phyloP scores from a whole-genome alignment of 1,140 invertebrate species.

The Zaprionus gabonicus region DNA sequence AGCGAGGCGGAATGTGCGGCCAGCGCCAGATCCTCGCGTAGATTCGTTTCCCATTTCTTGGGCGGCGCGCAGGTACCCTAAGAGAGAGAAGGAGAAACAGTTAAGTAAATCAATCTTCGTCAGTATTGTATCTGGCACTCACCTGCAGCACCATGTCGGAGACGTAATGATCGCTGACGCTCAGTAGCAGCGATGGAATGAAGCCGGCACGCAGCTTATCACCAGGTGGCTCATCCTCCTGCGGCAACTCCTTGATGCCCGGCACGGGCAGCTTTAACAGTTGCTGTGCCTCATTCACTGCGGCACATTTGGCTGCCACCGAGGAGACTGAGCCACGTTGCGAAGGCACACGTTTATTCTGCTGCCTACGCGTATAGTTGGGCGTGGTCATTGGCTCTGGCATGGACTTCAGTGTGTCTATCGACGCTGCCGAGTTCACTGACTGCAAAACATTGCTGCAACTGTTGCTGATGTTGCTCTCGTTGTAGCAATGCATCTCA shows the following conservation, averaged over 20 bases:
- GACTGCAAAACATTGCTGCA: slow-evolving; percentile 47
- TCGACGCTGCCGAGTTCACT: slow-evolving; percentile 71
- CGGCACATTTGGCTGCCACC: slow-evolving; percentile 77
- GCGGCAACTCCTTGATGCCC: slow-evolving; percentile 75
- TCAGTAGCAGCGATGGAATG: slow-evolving; percentile 87
- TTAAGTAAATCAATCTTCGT: neutral
- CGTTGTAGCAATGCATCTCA: slow-evolving; percentile 77
- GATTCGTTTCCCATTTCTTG: slow-evolving; percentile 85
- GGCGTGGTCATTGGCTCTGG: slow-evolving; percentile 40
- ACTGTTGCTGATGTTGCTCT: slow-evolving; percentile 38
- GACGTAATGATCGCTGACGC: slow-evolving; percentile 89
- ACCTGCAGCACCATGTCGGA: slow-evolving; percentile 91
- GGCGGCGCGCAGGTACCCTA: slow-evolving; percentile 84
- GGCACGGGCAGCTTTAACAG: slow-evolving; percentile 73
- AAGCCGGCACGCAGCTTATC: slow-evolving; percentile 82
- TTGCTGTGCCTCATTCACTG: slow-evolving; percentile 73
- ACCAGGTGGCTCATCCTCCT: slow-evolving; percentile 73
- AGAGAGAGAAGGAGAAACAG: neutral
- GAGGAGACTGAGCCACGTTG: slow-evolving; percentile 77
- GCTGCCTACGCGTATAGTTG: slow-evolving; percentile 56
- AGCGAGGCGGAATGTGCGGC: slow-evolving; percentile 87
- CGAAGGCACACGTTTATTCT: slow-evolving; percentile 67
- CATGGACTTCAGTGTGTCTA: slow-evolving; percentile 72
- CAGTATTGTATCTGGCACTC: slow-evolving; percentile 19
- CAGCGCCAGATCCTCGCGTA: slow-evolving; percentile 86